phyloP scores from a whole-genome alignment of 35 echinoderm and acorn worm species.

The Apostichopus californicus region DNA sequence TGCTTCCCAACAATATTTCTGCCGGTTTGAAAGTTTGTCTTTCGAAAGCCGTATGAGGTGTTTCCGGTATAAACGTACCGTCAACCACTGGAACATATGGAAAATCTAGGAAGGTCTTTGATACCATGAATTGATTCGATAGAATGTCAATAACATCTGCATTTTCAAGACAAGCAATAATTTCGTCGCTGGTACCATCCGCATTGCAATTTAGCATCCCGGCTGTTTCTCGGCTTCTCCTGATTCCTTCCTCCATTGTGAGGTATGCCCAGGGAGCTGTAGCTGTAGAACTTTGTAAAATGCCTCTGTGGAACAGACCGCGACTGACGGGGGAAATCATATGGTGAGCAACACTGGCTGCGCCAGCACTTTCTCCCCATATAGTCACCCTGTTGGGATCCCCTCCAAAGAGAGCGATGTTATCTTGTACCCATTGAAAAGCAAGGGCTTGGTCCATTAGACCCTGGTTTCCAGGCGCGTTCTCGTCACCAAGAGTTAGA shows the following conservation, averaged over 20 bases:
- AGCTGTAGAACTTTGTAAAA: constrained; percentile 82
- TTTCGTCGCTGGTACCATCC: constrained; percentile 36
- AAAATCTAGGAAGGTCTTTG: constrained; percentile 58
- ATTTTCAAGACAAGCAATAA: constrained; percentile 68
- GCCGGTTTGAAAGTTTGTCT: constrained; percentile 62
- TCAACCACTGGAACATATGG: constrained; percentile 90
- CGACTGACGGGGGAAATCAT: constrained; percentile 69
- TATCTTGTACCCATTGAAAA: constrained; percentile 83
- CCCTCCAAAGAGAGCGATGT: constrained; percentile 76
- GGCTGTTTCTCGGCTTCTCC: constrained; percentile 60
- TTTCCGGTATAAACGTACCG: constrained; percentile 72
- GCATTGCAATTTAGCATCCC: constrained; percentile 58
- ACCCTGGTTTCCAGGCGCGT: constrained; percentile 84
- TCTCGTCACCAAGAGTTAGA: constrained; percentile 72
- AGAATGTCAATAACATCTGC: constrained; percentile 51
- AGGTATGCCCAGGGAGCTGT: constrained; percentile 74
- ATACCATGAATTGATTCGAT: constrained; percentile 39
- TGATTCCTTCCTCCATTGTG: constrained; percentile 70
- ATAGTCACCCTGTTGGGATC: constrained; percentile 70
- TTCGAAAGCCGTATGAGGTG: constrained; percentile 48
- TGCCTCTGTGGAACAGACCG: constrained; percentile 65
- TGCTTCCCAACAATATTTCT: constrained; percentile 81
- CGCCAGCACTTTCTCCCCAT: constrained; percentile 90
- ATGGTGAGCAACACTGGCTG: constrained; percentile 79
- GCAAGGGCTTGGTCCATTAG: constrained; percentile 80